Evolutionary conservation across 2,888 invertebrate genomes (phyloP).

Genomic region (Drosophila maculinotata): DNA sequence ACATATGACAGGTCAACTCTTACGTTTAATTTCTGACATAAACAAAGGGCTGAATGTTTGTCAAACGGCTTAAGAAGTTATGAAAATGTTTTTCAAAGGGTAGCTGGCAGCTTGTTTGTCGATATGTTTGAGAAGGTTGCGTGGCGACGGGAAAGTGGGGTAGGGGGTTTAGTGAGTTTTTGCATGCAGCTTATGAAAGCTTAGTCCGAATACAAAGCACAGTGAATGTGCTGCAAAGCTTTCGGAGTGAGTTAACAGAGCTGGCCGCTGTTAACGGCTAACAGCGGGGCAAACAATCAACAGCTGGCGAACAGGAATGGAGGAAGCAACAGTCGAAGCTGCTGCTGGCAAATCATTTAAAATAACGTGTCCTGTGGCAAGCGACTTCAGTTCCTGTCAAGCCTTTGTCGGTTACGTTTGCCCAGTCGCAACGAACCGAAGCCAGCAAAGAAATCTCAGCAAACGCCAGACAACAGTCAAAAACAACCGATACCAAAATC

Average conservation of each 20-base stretch:
- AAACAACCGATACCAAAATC: constrained; percentile 6
- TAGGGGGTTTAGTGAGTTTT: no score
- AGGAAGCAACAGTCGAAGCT: constrained; percentile 59
- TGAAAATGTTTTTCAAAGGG: no score
- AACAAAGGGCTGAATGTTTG: no score
- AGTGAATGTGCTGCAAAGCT: constrained; percentile 26
- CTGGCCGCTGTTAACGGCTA: constrained; percentile 8
- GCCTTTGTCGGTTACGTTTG: constrained; percentile 72
- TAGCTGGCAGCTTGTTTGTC: no score
- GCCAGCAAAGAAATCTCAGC: constrained; percentile 23
- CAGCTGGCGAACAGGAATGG: constrained; percentile 34
- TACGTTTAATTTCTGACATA: no score
- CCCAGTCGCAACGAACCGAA: constrained; percentile 48
- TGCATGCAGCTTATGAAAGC: background rate
- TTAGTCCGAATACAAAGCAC: constrained; percentile 27
- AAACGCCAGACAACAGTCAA: constrained; percentile 39
- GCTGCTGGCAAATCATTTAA: constrained; percentile 47
- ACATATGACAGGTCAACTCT: no score
- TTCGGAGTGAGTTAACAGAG: constrained; percentile 46
- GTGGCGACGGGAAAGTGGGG: no score
- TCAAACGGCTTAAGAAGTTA: no score
- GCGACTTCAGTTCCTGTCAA: constrained; percentile 74
- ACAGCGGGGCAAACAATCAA: background rate
- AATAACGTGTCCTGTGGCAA: constrained; percentile 58
- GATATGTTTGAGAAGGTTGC: no score